Conservation (phyloP, 2,888 invertebrate genomes). For the Drosophila longiperda region DNA sequence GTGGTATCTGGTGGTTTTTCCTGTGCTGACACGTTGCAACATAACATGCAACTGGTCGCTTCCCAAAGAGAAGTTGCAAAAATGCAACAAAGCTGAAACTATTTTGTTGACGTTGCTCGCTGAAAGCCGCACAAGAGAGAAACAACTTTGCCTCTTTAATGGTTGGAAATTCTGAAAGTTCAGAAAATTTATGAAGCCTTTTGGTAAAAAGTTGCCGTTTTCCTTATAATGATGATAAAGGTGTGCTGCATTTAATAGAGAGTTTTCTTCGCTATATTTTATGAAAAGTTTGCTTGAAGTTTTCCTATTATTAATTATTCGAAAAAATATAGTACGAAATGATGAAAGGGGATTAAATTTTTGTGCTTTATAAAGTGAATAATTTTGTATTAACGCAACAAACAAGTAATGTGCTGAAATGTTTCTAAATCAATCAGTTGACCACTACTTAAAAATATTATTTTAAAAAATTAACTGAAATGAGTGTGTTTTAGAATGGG, state of each 20-base stretch:
- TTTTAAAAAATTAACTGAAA: neutral
- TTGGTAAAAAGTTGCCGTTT: neutral
- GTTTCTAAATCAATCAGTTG: neutral
- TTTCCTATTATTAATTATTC: neutral
- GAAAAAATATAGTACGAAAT: neutral
- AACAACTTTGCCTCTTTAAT: slow-evolving; percentile 26
- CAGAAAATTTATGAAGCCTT: neutral
- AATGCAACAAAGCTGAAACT: slow-evolving; percentile 48
- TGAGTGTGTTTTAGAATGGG: neutral
- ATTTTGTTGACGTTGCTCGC: slow-evolving; percentile 29
- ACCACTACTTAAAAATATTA: too few species aligned
- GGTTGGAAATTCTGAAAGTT: slow-evolving; percentile 6
- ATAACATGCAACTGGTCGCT: slow-evolving; percentile 71
- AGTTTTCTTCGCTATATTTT: neutral
- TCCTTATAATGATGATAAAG: neutral
- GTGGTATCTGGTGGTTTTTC: slow-evolving; percentile 15
- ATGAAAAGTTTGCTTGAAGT: neutral
- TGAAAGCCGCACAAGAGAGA: slow-evolving; percentile 24
- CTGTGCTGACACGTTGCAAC: slow-evolving; percentile 70
- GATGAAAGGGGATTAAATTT: neutral
- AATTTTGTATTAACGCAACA: neutral
- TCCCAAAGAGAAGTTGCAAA: slow-evolving; percentile 37
- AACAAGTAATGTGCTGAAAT: neutral
- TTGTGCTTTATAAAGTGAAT: neutral
- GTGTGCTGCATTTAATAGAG: neutral